Evolutionary conservation across 1,140 invertebrate species (phyloP), one percentile per base, ranked within the genome.

Genomic region (Platyscapa corneri): DNA sequence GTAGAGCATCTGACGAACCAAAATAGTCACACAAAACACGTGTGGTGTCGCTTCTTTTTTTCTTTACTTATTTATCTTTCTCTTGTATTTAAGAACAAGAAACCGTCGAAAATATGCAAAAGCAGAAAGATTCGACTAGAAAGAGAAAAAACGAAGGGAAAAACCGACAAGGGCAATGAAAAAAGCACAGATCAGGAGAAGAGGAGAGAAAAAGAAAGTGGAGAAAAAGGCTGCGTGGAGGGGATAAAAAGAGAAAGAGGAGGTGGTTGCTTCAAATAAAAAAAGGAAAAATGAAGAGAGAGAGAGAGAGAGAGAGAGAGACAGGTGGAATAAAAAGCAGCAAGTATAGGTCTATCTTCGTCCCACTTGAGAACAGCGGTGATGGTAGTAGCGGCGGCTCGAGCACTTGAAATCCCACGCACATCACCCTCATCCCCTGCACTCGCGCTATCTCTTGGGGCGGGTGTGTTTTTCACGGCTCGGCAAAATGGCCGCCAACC

Each of bases 401-500:
- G 60, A 65, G 64, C 77, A 82, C 84, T 86, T 86, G 79, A 82
- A 82, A 82, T 77, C 84, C 84, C 32, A 72, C 79, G 84, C 84
- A 70, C 65, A 67, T 76, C 78, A 42, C 6, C 87, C 88, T 90
- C 88, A 86, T 18, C 79, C 79, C 79, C 88, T 88, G 88, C 89
- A 90, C 90, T 53, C 83, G 8, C n/a, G 87, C 86, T 90, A 90
- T 91, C 92, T 93, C 90, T 91, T 90, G 91, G 91, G 92, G 92
- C 89, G 93, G 91, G 91, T 86, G 72, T 93, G 92, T 93, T 93
- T 93, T 93, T 93, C 92, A 90, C 91, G 88, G 90, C 90, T 92
- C 88, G 89, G 85, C 92, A 93, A 93, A 93, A 93, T 93, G 93
- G 92, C 93, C 91, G 92, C 92, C 92, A 88, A 88, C 91, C 92